phyloP scores from a whole-genome alignment of 2,888 invertebrate species.

The Stenichneumon culpator region DNA sequence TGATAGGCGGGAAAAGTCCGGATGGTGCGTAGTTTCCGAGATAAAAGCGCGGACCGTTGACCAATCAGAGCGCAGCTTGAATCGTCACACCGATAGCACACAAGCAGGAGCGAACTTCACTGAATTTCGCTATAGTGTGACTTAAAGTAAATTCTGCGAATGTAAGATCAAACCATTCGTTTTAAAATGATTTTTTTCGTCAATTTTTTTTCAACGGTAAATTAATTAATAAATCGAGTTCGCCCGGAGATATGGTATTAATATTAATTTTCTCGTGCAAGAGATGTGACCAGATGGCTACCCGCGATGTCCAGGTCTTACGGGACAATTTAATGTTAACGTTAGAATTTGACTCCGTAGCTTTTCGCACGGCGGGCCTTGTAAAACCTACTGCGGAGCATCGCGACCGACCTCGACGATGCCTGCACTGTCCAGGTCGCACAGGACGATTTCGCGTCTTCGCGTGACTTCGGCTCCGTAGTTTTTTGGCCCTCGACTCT shows the following conservation, averaged over 20 bases:
- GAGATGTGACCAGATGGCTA: neutral
- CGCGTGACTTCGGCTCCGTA: too few species aligned
- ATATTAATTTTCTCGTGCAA: neutral
- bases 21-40: neutral
- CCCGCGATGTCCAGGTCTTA: constrained; percentile 1
- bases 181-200: neutral
- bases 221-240: neutral
- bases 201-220: neutral
- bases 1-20: neutral
- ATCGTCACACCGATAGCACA: constrained; percentile 1
- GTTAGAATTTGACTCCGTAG: neutral
- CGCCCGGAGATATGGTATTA: neutral
- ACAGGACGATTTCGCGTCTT: too few species aligned
- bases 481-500: too few species aligned
- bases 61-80: neutral
- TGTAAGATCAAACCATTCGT: neutral
- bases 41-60: neutral
- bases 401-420: too few species aligned
- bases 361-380: neutral
- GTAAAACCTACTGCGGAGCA: too few species aligned
- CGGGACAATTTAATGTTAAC: neutral
- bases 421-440: too few species aligned
- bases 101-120: neutral
- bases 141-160: neutral
- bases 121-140: constrained; percentile 3